These are phyloP conservation scores for Calephelis virginiensis DNA, from an alignment of 1,140 invertebrate species.

Conservation along the genomic window DNA sequence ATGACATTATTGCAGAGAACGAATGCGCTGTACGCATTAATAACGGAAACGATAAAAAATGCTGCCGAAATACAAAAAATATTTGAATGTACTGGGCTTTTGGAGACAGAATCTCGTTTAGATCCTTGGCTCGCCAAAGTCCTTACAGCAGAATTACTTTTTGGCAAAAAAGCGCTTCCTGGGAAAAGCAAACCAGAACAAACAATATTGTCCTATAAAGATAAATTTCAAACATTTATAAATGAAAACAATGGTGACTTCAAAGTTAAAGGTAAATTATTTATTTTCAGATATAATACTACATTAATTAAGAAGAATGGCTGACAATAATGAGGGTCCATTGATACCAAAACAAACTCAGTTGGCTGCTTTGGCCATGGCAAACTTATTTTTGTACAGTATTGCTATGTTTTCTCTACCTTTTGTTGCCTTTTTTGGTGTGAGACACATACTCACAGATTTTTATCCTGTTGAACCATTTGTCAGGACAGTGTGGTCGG, in stretches of 20 bases:
- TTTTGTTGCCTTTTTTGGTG: slow-evolving; percentile 86
- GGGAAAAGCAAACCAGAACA: slow-evolving; percentile 84
- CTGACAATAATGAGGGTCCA: slow-evolving; percentile 57
- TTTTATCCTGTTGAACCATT: slow-evolving; percentile 81
- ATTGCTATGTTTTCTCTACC: slow-evolving; percentile 90
- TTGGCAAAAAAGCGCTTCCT: slow-evolving; percentile 85
- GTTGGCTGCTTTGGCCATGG: slow-evolving; percentile 77
- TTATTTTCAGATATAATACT: slow-evolving; percentile 67
- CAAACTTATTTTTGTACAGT: slow-evolving; percentile 87
- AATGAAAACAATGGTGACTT: slow-evolving; percentile 50
- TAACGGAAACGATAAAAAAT: slow-evolving; percentile 85
- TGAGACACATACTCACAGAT: slow-evolving; percentile 80
- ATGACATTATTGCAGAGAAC: slow-evolving; percentile 81
- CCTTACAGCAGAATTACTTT: slow-evolving; percentile 89
- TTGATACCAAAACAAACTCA: slow-evolving; percentile 70
- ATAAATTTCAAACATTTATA: slow-evolving; percentile 64
- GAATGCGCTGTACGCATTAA: slow-evolving; percentile 85
- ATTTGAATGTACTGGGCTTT: slow-evolving; percentile 80
- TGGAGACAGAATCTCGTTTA: slow-evolving; percentile 83
- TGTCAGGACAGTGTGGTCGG: slow-evolving; percentile 85
- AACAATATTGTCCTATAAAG: slow-evolving; percentile 83
- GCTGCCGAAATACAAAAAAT: slow-evolving; percentile 81
- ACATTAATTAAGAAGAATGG: slow-evolving; percentile 50
- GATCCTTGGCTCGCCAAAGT: slow-evolving; percentile 86
- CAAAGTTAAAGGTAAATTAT: slow-evolving; percentile 71